A percentile compares a stretch with the other conserved stretches of the same genome.
These are phyloP conservation scores for Drosophila gunungcola DNA, from an alignment of 1,140 invertebrate species.

Conservation along the genomic window DNA sequence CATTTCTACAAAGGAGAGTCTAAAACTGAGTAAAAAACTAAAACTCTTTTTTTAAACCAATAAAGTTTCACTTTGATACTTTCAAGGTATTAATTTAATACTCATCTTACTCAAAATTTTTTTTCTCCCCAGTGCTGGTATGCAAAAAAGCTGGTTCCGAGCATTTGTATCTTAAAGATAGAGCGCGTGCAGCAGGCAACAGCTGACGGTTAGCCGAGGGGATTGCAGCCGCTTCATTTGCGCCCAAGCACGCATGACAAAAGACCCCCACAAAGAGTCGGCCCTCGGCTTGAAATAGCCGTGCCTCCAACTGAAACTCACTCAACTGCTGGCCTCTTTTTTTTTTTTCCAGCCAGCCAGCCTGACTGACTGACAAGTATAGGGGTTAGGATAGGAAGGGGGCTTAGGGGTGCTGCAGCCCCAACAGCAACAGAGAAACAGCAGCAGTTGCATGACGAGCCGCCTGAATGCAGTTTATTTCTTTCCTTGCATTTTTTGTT, in stretches of 20 bases:
- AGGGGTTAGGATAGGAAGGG: not conserved
- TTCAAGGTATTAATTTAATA: too few species aligned
- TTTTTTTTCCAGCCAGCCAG: slow-evolving; percentile 32
- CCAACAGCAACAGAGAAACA: slow-evolving; percentile 46
- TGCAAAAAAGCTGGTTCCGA: slow-evolving; percentile 24
- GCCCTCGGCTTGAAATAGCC: slow-evolving; percentile 53
- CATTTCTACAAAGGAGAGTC: too few species aligned
- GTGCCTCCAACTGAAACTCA: slow-evolving; percentile 53
- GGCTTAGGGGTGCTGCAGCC: not conserved
- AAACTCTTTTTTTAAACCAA: too few species aligned
- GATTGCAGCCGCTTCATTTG: slow-evolving; percentile 74
- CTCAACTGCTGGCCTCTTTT: slow-evolving; percentile 70
- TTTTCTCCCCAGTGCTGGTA: slow-evolving; percentile 16
- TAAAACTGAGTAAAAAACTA: too few species aligned
- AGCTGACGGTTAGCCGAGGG: slow-evolving; percentile 60
- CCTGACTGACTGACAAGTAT: slow-evolving; percentile 55
- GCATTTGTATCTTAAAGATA: slow-evolving; percentile 71
- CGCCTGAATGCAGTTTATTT: slow-evolving; percentile 69
- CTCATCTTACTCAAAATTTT: too few species aligned
- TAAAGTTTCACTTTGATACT: too few species aligned
- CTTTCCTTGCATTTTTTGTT: slow-evolving; percentile 8
- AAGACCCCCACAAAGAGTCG: slow-evolving; percentile 62
- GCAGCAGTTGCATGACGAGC: slow-evolving; percentile 79
- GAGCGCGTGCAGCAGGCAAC: slow-evolving; percentile 61
- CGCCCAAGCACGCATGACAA: slow-evolving; percentile 77